These are phyloP conservation scores for Pontoporia blainvillei DNA, from an alignment of 2,113 vertebrate species.

Conservation along the genomic window DNA sequence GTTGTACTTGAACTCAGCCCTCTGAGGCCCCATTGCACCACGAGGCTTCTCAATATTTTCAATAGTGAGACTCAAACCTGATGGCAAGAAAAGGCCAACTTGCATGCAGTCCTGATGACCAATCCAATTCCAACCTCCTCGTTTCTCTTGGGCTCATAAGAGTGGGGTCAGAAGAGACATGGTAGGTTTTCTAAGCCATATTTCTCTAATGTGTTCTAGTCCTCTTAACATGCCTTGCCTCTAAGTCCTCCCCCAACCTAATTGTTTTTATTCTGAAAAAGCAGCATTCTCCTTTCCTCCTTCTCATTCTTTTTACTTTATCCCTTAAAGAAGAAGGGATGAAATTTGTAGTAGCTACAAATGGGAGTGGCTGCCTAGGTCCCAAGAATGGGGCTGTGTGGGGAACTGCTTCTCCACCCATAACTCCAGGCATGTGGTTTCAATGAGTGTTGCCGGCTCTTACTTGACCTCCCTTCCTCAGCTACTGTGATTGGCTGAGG, in stretches of 20 bases:
- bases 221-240: background rate
- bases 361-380: background rate
- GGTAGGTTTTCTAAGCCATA: background rate
- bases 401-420: background rate
- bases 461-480: background rate
- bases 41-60: background rate
- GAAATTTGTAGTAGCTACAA: background rate
- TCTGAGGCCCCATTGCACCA: background rate
- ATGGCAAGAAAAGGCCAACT: background rate
- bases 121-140: fast-evolving
- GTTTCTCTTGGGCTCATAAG: background rate
- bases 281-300: background rate
- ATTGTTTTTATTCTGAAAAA: background rate
- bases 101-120: background rate
- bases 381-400: background rate
- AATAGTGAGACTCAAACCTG: background rate
- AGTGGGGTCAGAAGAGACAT: background rate
- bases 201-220: background rate
- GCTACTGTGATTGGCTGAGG: background rate
- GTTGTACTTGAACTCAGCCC: background rate
- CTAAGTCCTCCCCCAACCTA: background rate
- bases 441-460: background rate
- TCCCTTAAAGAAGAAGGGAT: background rate
- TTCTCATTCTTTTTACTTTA: background rate
- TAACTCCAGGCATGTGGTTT: background rate